A percentile compares a stretch with the other conserved stretches of the same genome.
Conservation (phyloP, 2,113 vertebrate genomes). For the Bujurquina vittata region DNA sequence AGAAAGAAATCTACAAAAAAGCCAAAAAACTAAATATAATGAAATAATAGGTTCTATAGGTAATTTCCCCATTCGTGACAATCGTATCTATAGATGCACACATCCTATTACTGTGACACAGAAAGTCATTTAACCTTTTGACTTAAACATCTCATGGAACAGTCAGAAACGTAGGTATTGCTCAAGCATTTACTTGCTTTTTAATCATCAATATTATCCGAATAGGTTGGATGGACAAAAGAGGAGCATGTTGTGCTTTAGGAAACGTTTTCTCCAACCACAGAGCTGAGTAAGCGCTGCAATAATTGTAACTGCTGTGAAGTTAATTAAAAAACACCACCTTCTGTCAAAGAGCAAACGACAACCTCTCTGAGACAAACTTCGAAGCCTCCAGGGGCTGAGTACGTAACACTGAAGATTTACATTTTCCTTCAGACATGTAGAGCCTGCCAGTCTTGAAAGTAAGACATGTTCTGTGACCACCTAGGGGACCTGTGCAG, state of each 20-base stretch:
- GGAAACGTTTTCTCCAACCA: not conserved
- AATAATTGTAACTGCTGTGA: not conserved
- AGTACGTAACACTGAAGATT: not conserved
- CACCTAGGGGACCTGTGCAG: not conserved
- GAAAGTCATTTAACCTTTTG: too few relatives aligned
- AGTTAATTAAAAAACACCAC: constrained; percentile 10
- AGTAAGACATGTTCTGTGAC: not conserved
- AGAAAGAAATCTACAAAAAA: not conserved
- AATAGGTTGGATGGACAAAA: not conserved
- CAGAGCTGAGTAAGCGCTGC: not conserved
- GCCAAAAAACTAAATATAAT: not conserved
- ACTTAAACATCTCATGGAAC: not conserved
- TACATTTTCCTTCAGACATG: not conserved
- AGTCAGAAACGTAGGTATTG: not conserved
- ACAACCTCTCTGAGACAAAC: not conserved
- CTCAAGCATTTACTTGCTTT: too few relatives aligned
- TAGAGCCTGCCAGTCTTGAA: not conserved
- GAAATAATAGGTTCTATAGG: not conserved
- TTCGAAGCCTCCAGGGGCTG: not conserved
- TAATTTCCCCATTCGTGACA: not conserved
- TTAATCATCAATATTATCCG: not conserved
- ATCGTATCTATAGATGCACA: accelerated
- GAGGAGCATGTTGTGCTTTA: not conserved
- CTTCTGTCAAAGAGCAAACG: not conserved
- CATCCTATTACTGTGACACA: too few relatives aligned